Percentiles rank a stretch among this genome's conserved stretches.
phyloP scores from a whole-genome alignment of 2,888 invertebrate species.

The Polyommatus iphigenia region DNA sequence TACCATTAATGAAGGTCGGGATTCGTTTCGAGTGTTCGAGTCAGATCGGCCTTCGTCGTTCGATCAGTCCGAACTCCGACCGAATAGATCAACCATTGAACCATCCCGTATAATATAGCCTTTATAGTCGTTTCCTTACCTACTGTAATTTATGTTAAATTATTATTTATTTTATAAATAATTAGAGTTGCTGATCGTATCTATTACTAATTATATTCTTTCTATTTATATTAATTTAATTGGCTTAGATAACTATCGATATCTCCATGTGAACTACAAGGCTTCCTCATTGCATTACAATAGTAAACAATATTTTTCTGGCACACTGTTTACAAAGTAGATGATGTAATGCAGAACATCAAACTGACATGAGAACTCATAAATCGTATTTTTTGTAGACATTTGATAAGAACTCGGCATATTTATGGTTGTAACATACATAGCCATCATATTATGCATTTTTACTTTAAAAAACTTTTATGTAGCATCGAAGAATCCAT shows the following conservation, averaged over 20 bases:
- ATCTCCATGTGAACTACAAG: slow-evolving; percentile 6
- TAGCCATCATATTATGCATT: background rate
- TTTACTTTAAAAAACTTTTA: background rate
- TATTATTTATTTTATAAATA: background rate
- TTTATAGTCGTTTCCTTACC: too few relatives aligned
- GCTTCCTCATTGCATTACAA: slow-evolving; percentile 3
- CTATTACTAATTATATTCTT: background rate
- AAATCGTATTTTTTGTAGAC: background rate
- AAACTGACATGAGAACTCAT: slow-evolving; percentile 2
- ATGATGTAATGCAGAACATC: slow-evolving; percentile 4
- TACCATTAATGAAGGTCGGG: background rate
- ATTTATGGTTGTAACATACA: background rate
- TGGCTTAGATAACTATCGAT: slow-evolving; percentile 27
- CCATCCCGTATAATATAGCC: too few relatives aligned
- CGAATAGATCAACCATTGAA: too few relatives aligned
- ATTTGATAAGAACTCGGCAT: background rate
- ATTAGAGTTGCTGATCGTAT: background rate
- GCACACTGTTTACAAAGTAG: slow-evolving; percentile 6
- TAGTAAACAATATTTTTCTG: background rate
- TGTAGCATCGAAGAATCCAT: too few relatives aligned
- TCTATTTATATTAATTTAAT: slow-evolving; percentile 13
- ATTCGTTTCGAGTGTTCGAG: too few relatives aligned
- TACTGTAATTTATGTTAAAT: background rate
- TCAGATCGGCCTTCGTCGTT: too few relatives aligned
- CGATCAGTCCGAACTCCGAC: too few relatives aligned